These are phyloP conservation scores for Caenorhabditis uteleia DNA, from an alignment of 2,888 invertebrate genomes.

Conservation along the genomic window DNA sequence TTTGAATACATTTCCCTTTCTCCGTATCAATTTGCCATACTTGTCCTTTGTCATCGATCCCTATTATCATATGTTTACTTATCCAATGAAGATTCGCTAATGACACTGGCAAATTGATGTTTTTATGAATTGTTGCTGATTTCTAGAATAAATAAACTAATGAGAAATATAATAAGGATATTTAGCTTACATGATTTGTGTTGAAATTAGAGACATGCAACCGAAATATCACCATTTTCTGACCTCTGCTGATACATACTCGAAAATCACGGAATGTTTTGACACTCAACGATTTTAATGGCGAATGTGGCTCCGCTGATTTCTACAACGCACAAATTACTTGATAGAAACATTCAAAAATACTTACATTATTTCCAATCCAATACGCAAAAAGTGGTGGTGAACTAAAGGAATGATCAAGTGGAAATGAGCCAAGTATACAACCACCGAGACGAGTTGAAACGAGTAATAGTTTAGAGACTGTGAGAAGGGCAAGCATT, in stretches of 20 bases:
- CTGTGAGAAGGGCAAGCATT: slow-evolving; percentile 58
- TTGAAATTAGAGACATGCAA: slow-evolving; percentile 21
- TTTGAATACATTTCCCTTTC: slow-evolving; percentile 62
- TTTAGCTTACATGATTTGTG: slow-evolving; percentile 26
- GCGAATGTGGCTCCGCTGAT: slow-evolving; percentile 7
- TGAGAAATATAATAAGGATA: background rate
- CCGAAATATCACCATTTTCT: slow-evolving; percentile 16
- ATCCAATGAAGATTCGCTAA: slow-evolving; percentile 32
- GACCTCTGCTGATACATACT: slow-evolving; percentile 24
- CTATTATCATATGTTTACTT: slow-evolving; percentile 22
- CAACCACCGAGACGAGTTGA: slow-evolving; percentile 44
- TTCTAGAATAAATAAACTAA: slow-evolving; percentile 14
- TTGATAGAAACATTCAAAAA: background rate
- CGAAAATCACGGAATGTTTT: slow-evolving; percentile 14
- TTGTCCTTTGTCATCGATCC: slow-evolving; percentile 25
- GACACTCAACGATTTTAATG: slow-evolving; percentile 9
- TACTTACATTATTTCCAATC: slow-evolving; percentile 10
- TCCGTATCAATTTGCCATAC: slow-evolving; percentile 43
- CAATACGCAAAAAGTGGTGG: slow-evolving; percentile 91
- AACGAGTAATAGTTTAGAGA: slow-evolving; percentile 43
- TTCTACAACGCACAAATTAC: background rate
- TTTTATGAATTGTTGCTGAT: slow-evolving; percentile 20
- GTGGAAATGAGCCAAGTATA: slow-evolving; percentile 42
- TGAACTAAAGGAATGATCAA: slow-evolving; percentile 75
- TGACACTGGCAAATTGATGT: slow-evolving; percentile 14